These are phyloP conservation scores for Syngnathus floridae DNA, from an alignment of 2,113 vertebrate species.

Conservation along the genomic window DNA sequence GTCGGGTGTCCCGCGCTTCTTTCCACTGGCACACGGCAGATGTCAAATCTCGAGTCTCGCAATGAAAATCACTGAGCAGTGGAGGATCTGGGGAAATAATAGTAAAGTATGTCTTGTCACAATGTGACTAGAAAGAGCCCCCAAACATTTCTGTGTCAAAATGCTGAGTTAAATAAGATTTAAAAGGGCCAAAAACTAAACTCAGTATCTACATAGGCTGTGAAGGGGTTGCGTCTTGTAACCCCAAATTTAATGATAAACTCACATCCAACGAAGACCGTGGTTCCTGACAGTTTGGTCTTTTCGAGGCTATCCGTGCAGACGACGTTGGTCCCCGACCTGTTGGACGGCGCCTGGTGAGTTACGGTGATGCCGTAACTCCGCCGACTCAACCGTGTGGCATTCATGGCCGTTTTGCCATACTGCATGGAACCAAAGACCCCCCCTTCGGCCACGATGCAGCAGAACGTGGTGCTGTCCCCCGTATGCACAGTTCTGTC, in stretches of 20 bases:
- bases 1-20: slow-evolving; percentile 37
- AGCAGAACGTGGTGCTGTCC: slow-evolving; percentile 64
- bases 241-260: neutral
- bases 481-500: slow-evolving; percentile 52
- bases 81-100: slow-evolving; percentile 61
- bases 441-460: slow-evolving; percentile 50
- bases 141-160: no score
- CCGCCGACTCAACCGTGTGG: slow-evolving; percentile 55
- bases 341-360: slow-evolving; percentile 12
- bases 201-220: no score
- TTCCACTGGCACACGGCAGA: slow-evolving; percentile 65
- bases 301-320: slow-evolving; percentile 10
- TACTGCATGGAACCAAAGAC: slow-evolving; percentile 10
- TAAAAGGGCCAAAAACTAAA: no score
- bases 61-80: slow-evolving; percentile 53
- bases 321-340: slow-evolving; percentile 49
- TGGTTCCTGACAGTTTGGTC: slow-evolving; percentile 15
- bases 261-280: slow-evolving; percentile 73
- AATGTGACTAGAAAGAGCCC: no score
- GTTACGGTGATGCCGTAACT: slow-evolving; percentile 43
- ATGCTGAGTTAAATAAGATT: no score
- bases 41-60: slow-evolving; percentile 64
- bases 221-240: no score
- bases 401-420: neutral
- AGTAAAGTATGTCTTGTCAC: neutral